Conservation (phyloP, 2,113 vertebrate species). For the Ramphastos sulfuratus region DNA sequence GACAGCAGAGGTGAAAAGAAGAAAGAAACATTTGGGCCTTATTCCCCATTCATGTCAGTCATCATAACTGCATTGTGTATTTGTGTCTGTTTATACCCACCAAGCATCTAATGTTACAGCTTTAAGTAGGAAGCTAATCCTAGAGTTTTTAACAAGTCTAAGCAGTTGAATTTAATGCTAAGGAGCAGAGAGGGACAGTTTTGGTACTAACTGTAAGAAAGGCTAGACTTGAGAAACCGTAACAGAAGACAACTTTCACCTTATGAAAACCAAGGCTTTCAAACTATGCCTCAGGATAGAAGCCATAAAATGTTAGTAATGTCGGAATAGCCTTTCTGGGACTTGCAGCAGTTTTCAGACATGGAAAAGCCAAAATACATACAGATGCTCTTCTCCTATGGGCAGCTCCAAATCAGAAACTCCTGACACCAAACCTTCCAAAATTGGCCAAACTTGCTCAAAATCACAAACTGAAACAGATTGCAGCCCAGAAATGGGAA, state of each 20-base stretch:
- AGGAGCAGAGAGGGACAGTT: background rate
- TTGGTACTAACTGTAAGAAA: background rate
- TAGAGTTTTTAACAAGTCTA: background rate
- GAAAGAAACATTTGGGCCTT: background rate
- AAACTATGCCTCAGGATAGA: background rate
- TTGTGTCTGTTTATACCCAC: slow-evolving; percentile 30
- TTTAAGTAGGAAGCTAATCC: slow-evolving; percentile 8
- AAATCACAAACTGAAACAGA: background rate
- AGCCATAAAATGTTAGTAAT: background rate
- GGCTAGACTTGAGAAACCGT: background rate
- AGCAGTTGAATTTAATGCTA: background rate
- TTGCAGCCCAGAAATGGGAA: background rate
- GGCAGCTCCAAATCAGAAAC: background rate
- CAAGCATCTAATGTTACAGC: background rate
- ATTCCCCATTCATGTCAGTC: background rate
- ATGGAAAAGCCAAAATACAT: background rate
- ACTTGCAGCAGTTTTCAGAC: background rate
- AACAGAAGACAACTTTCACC: background rate
- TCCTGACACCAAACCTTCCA: background rate
- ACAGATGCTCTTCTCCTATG: background rate
- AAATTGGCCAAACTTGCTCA: background rate
- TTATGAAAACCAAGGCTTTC: background rate
- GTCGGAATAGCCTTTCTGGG: background rate
- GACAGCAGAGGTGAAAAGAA: background rate
- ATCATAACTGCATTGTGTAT: background rate